Base-by-base conservation (phyloP, 2,888 invertebrate species). In the Melinaea marsaeus region DNA sequence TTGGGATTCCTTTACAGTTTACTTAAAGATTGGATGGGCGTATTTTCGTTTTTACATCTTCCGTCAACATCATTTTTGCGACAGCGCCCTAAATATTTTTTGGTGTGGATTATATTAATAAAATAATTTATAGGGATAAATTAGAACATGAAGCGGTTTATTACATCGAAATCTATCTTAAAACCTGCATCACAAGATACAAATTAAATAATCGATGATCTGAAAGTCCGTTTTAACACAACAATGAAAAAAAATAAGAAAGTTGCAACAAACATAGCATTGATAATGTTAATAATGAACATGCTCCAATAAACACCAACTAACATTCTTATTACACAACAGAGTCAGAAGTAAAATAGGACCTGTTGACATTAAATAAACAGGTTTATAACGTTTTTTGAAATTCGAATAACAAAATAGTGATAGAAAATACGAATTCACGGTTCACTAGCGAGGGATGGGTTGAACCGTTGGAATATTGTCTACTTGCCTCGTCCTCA, bases 401-500 rank as follows among this genome's bases (percentile, higher is more conserved):
- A 22, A 7, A 7, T 13, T 9, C 7, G 11, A 9, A 42, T 11
- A 57, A 13, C 22, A 22, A 22, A 22, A 22, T 1, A 22, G 22
- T 22, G 22, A 22, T 22, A 22, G 22, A 22, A 1, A 22, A 22
- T 22, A 22, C 90, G 2, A 89, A 90, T 2, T 91, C 85, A 72
- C 91, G 78, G 69, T 91, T 91, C 58, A 92, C 92, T 48, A 89
- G 75, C 2, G 93, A 92, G 56, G 94, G 94, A 74, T 95, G 95
- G 0, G 95, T 94, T 3, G 95, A 96, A 96, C 57, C 96, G 93
- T 82, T 96, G 96, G 71, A 97, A 95, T 56, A 96, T 91, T 0
- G 96, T 95, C 80, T 96, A 95, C 69, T 96, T 0, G 95, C 94
- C 57, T 96, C 93, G 71, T 97, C 97, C 80, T 97, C 97, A 75